Percentiles rank a stretch among this genome's conserved stretches.
Conservation (phyloP, 2,797 vertebrate species). For the Thripadectes ignobilis region DNA sequence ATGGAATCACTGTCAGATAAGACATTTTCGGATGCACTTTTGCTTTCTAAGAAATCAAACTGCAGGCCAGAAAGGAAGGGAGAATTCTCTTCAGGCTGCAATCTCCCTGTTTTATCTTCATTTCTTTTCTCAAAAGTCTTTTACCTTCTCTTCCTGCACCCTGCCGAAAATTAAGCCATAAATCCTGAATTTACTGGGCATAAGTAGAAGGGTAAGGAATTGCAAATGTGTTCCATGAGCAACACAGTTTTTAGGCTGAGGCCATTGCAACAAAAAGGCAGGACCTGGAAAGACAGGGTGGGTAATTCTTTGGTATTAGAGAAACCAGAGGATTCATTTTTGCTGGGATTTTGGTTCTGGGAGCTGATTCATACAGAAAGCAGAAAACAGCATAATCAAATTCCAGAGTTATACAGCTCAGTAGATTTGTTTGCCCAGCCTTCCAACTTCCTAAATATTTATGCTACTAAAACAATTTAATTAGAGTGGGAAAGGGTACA, state of each 20-base stretch:
- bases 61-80: neutral
- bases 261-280: neutral
- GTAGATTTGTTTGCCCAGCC: neutral
- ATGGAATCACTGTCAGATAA: neutral
- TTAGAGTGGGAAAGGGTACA: neutral
- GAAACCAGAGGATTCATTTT: neutral
- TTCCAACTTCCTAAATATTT: neutral
- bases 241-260: neutral
- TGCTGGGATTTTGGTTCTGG: neutral
- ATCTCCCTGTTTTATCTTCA: neutral
- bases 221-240: neutral
- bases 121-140: neutral
- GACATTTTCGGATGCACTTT: neutral
- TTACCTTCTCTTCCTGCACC: neutral
- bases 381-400: neutral
- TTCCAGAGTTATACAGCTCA: neutral
- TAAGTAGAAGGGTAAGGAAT: neutral
- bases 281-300: neutral
- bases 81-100: neutral
- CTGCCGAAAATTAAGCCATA: conserved; percentile 28
- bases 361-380: neutral
- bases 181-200: neutral
- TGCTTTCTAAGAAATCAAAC: neutral
- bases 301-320: neutral
- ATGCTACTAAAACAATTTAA: neutral